phyloP scores from a whole-genome alignment of 1,140 invertebrate genomes.

The Drosophila pruinosa region DNA sequence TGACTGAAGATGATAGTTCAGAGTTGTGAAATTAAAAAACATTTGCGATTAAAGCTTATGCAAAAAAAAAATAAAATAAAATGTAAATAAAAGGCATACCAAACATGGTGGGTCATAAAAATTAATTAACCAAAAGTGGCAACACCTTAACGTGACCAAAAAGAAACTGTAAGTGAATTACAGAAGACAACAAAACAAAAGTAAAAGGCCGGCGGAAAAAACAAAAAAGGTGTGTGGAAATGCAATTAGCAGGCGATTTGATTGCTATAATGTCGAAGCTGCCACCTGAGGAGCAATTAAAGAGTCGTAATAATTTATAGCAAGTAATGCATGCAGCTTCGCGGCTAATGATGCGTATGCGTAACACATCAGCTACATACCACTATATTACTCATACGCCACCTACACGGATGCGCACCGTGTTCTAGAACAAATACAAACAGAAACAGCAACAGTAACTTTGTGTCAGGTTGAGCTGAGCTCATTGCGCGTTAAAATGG shows the following conservation, averaged over 20 bases:
- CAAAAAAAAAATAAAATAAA: conserved; percentile 8
- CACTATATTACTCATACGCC: conserved; percentile 61
- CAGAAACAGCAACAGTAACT: conserved; percentile 38
- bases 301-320: conserved; percentile 29
- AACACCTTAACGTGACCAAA: conserved; percentile 34
- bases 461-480: conserved; percentile 20
- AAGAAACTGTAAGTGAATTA: conserved; percentile 64
- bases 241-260: conserved; percentile 49
- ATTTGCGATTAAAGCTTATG: conserved; percentile 40
- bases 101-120: conserved; percentile 47
- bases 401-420: conserved; percentile 39
- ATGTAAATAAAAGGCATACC: neutral
- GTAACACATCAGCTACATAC: conserved; percentile 24
- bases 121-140: conserved; percentile 65
- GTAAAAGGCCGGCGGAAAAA: conserved; percentile 65
- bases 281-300: conserved; percentile 45
- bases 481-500: conserved; percentile 43
- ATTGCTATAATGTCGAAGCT: conserved; percentile 17
- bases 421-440: conserved; percentile 35
- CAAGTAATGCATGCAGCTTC: conserved; percentile 45
- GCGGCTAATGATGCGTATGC: conserved; percentile 54
- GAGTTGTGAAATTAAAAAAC: conserved; percentile 41
- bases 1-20: neutral
- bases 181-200: conserved; percentile 33
- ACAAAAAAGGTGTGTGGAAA: conserved; percentile 32